Conservation (phyloP, 2,888 invertebrate genomes). For the Helobdella robusta region DNA sequence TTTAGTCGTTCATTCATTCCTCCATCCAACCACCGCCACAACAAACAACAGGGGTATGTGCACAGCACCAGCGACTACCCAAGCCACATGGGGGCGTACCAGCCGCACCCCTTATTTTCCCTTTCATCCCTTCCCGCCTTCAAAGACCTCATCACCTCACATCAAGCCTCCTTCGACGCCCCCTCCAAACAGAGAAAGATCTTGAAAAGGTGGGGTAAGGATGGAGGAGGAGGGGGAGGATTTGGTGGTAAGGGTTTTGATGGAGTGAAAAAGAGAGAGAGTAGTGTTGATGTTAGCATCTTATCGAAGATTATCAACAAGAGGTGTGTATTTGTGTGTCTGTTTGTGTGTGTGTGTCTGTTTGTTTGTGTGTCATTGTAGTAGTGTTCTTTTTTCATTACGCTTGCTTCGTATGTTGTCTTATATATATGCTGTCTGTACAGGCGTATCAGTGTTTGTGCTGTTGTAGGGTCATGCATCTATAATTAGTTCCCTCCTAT, state of each 20-base stretch:
- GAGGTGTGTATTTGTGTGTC: not conserved
- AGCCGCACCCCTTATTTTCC: no score
- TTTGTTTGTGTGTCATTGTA: conserved; percentile 6
- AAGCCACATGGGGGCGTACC: no score
- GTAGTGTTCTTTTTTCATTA: not conserved
- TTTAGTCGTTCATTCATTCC: no score
- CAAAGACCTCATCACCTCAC: not conserved
- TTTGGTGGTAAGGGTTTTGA: not conserved
- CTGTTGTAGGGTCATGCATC: not conserved
- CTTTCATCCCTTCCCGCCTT: not conserved
- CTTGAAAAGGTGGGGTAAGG: not conserved
- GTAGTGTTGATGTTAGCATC: not conserved
- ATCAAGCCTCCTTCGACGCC: not conserved
- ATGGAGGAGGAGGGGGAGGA: not conserved
- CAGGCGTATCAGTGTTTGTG: conserved; percentile 7
- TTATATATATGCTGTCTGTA: conserved; percentile 4
- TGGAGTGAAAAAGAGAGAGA: not conserved
- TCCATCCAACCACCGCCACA: no score
- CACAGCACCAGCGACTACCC: no score
- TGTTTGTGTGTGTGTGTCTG: conserved; percentile 14
- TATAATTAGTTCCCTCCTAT: conserved; percentile 1
- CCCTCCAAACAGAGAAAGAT: not conserved
- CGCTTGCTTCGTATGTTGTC: not conserved
- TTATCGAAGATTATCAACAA: not conserved
- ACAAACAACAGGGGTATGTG: no score